These are phyloP conservation scores for Colletes latitarsis DNA, from an alignment of 1,140 invertebrate species.

Conservation along the genomic window DNA sequence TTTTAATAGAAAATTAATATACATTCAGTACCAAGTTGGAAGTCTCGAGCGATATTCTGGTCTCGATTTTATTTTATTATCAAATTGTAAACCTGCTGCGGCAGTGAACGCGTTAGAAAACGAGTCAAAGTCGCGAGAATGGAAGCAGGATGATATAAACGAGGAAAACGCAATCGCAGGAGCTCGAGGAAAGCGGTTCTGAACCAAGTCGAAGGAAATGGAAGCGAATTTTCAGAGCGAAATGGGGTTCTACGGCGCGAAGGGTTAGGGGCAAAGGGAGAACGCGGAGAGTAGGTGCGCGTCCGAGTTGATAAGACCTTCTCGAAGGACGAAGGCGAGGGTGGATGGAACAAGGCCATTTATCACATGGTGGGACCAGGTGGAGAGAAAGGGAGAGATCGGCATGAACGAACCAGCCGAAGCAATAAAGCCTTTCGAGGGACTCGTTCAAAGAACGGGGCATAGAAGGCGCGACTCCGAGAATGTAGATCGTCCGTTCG, in stretches of 20 bases:
- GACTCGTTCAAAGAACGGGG: conserved; percentile 44
- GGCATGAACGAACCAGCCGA: conserved; percentile 49
- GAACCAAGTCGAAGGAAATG: conserved; percentile 37
- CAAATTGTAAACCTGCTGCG: too few relatives aligned
- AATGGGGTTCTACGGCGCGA: conserved; percentile 16
- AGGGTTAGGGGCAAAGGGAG: conserved; percentile 40
- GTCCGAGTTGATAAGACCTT: conserved; percentile 75
- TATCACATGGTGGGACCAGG: conserved; percentile 70
- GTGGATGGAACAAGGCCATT: conserved; percentile 73
- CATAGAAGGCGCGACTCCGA: conserved; percentile 39
- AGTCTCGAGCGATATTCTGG: too few relatives aligned
- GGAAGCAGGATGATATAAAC: background rate
- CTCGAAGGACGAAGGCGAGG: conserved; percentile 63
- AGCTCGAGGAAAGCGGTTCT: conserved; percentile 33
- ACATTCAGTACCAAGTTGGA: too few relatives aligned
- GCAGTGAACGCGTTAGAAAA: background rate
- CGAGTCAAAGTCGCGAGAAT: background rate
- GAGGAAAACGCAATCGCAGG: background rate
- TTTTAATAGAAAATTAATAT: too few relatives aligned
- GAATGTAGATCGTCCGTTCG: conserved; percentile 43
- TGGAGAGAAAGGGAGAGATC: conserved; percentile 59
- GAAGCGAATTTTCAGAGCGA: conserved; percentile 41
- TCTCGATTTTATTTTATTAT: too few relatives aligned
- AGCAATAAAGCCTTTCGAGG: conserved; percentile 61
- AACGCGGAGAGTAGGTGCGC: conserved; percentile 54